These are phyloP conservation scores for Pyrrhia umbra DNA, from an alignment of 2,888 invertebrate species.

Conservation along the genomic window DNA sequence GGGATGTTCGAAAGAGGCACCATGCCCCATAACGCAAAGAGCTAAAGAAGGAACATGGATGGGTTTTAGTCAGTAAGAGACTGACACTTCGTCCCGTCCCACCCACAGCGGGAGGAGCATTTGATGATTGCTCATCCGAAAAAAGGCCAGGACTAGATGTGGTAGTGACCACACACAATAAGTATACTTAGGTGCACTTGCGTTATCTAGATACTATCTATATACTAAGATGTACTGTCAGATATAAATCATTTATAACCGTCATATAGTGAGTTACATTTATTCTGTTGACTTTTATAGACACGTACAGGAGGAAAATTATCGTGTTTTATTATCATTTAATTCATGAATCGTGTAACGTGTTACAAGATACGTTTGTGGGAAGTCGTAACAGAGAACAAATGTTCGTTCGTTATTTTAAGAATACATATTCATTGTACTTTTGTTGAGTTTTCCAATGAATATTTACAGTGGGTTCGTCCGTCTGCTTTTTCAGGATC, in stretches of 20 bases:
- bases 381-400: constrained; percentile 6
- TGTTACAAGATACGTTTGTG: constrained; percentile 12
- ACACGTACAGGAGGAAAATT: constrained; percentile 51
- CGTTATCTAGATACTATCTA: background rate
- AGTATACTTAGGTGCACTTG: too few relatives aligned
- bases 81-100: too few relatives aligned
- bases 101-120: too few relatives aligned
- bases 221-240: constrained; percentile 8
- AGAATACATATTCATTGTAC: constrained; percentile 23
- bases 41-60: too few relatives aligned
- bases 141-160: too few relatives aligned
- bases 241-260: constrained; percentile 70
- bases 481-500: constrained; percentile 2
- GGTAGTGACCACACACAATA: too few relatives aligned
- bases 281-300: constrained; percentile 62
- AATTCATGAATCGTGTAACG: constrained; percentile 46
- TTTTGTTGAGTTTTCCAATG: constrained; percentile 23
- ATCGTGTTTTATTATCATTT: constrained; percentile 62
- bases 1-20: too few relatives aligned
- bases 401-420: constrained; percentile 20
- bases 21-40: too few relatives aligned
- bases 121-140: too few relatives aligned
- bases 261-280: constrained; percentile 67
- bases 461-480: constrained; percentile 18
- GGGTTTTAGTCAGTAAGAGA: too few relatives aligned